phyloP scores from a whole-genome alignment of 2,888 invertebrate genomes.

The Acleris literana region DNA sequence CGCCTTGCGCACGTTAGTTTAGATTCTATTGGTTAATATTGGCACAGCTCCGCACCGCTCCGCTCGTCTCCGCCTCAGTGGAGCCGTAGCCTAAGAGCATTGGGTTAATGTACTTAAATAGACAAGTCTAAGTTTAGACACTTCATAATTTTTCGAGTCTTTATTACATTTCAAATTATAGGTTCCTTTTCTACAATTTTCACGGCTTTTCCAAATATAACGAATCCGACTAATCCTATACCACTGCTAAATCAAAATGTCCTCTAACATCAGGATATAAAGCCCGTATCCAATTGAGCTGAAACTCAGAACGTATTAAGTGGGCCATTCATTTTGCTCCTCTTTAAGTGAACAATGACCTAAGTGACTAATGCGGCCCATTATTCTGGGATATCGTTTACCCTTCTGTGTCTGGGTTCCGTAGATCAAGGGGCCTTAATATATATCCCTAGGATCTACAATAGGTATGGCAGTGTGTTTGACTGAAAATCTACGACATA shows the following conservation, averaged over 20 bases:
- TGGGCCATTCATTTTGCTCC: slow-evolving; percentile 31
- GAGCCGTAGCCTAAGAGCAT: too few species aligned
- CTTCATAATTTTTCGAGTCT: too few species aligned
- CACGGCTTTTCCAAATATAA: slow-evolving; percentile 13
- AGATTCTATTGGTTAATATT: too few species aligned
- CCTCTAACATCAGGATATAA: slow-evolving; percentile 1
- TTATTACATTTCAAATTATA: too few species aligned
- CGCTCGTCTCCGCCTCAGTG: too few species aligned
- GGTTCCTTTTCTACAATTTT: too few species aligned
- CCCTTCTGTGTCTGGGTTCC: slow-evolving; percentile 45
- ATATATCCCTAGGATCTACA: neutral
- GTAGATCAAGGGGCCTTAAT: slow-evolving; percentile 20
- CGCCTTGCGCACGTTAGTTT: too few species aligned
- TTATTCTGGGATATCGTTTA: slow-evolving; percentile 54
- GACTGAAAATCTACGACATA: neutral
- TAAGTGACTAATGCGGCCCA: slow-evolving; percentile 51
- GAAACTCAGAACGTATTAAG: slow-evolving; percentile 18
- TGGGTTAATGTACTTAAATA: too few species aligned
- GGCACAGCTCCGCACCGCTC: too few species aligned
- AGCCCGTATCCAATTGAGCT: slow-evolving; percentile 8
- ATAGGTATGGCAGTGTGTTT: neutral
- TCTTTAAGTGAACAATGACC: slow-evolving; percentile 46
- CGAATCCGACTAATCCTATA: slow-evolving; percentile 8
- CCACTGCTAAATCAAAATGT: neutral
- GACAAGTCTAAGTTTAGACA: too few species aligned